A percentile compares a stretch with the other conserved stretches of the same genome.
Evolutionary conservation across 2,888 invertebrate genomes (phyloP).

Genomic region (Monopis laevigella): DNA sequence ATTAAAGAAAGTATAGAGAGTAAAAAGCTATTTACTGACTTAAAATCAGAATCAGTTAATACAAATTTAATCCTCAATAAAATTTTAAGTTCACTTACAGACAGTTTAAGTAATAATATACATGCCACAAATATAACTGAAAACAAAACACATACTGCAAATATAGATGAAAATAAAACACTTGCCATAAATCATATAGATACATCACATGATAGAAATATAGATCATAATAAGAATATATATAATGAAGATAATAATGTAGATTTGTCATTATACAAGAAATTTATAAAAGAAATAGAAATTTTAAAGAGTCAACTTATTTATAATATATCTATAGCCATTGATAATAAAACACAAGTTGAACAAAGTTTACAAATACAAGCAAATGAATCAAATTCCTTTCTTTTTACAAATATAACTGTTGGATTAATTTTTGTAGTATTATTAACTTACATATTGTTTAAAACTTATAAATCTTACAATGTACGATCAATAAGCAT

Average conservation of each 20-base stretch:
- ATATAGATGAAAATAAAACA: no score
- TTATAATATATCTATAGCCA: no score
- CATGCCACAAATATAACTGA: neutral
- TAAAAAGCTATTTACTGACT: no score
- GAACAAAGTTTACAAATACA: neutral
- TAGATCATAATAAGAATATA: neutral
- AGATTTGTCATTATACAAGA: neutral
- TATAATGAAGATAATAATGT: neutral
- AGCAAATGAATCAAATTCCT: no score
- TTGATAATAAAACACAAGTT: no score
- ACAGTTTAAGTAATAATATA: neutral
- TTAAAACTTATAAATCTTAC: slow-evolving; percentile 29
- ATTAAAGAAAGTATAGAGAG: no score
- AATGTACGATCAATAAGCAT: slow-evolving; percentile 26
- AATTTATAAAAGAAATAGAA: neutral
- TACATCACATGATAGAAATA: neutral
- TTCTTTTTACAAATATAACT: slow-evolving; percentile 20
- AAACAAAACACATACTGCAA: neutral
- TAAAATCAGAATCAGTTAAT: no score
- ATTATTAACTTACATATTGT: slow-evolving; percentile 26
- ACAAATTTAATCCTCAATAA: neutral
- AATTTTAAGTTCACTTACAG: neutral
- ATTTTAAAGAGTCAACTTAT: no score
- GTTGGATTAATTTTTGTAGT: slow-evolving; percentile 30
- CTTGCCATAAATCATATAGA: no score